phyloP scores from a whole-genome alignment of 2,113 vertebrate species.

The Hemichromis elongatus region DNA sequence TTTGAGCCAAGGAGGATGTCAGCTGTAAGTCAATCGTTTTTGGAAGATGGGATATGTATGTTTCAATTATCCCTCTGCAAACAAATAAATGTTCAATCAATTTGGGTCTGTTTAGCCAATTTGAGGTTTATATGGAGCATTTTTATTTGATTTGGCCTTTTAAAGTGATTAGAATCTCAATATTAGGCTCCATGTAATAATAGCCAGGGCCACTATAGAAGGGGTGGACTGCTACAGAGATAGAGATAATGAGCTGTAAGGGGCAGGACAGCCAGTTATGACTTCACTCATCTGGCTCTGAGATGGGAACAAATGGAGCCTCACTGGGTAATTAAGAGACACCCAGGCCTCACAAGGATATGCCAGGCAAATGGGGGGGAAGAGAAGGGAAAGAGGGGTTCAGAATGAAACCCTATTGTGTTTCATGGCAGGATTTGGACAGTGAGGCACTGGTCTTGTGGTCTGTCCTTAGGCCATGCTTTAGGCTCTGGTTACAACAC shows the following conservation, averaged over 20 bases:
- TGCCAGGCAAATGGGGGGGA: slow-evolving; percentile 60
- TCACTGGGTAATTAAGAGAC: slow-evolving; percentile 74
- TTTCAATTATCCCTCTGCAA: background rate
- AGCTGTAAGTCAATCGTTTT: background rate
- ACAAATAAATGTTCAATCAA: background rate
- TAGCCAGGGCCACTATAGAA: slow-evolving; percentile 1
- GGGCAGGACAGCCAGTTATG: slow-evolving; percentile 62
- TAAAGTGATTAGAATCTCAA: background rate
- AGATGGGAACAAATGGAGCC: slow-evolving; percentile 72
- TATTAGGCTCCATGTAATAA: background rate
- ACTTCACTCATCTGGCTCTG: slow-evolving; percentile 69
- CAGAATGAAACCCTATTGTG: slow-evolving; percentile 75
- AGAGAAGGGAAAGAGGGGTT: slow-evolving; percentile 63
- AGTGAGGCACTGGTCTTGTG: slow-evolving; percentile 64
- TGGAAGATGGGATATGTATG: background rate
- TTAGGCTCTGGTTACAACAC: slow-evolving; percentile 70
- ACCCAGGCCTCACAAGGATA: slow-evolving; percentile 61
- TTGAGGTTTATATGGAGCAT: background rate
- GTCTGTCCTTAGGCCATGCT: slow-evolving; percentile 64
- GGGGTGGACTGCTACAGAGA: slow-evolving; percentile 15
- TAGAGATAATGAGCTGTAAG: slow-evolving; percentile 54
- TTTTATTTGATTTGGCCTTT: background rate
- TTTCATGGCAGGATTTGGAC: slow-evolving; percentile 72
- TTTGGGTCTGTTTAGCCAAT: background rate
- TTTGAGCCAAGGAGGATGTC: background rate